Base-by-base conservation (phyloP, 1,140 invertebrate genomes). In the Drosophila auraria region DNA sequence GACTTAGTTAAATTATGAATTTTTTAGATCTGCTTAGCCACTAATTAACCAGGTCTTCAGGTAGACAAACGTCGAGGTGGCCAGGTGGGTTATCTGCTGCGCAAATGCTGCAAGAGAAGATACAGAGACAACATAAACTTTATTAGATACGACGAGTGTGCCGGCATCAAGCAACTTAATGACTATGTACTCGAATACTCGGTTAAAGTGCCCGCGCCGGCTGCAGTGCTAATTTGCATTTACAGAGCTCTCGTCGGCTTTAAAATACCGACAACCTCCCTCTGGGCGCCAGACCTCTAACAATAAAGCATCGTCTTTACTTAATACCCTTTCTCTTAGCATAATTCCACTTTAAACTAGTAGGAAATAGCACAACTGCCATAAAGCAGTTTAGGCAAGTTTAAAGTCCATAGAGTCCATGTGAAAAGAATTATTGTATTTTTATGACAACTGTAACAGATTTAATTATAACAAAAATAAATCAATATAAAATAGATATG, bases 201-300 rank as follows among this genome's bases (percentile, higher is more conserved):
- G 60, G 80, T 78, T 77, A 80, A 83, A 87, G 71, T 72, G 58
- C 15, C 57, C 56, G 51, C 63, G 47, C 30, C 51, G 49, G 25
- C 74, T 87, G 80, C 84, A 89, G 58, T 74, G 53, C 61, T 83
- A 89, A 87, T 87, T 89, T 81, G 76, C 83, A 87, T 87, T 87
- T 83, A 71, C 69, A 84, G 27, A 45, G 33, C 57, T 50, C 40
- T 42, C 38, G 42, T 40, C 33, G 49, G 58, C 61, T n/a, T 81
- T 68, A 59, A 65, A 36, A 33, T 77, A 45, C 36, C 30, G 25
- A 23, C 36, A 11, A 23, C 14, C 51, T 42, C 12, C 12, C 42
- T 25, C n/a, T 36, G 23, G 38, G 17, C 25, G 30, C 49, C 14
- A 63, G 33, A 42, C 30, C 50, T 63, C 49, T 64, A 64, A 60